phyloP scores from a whole-genome alignment of 2,113 vertebrate species.

The Tringa solitaria region DNA sequence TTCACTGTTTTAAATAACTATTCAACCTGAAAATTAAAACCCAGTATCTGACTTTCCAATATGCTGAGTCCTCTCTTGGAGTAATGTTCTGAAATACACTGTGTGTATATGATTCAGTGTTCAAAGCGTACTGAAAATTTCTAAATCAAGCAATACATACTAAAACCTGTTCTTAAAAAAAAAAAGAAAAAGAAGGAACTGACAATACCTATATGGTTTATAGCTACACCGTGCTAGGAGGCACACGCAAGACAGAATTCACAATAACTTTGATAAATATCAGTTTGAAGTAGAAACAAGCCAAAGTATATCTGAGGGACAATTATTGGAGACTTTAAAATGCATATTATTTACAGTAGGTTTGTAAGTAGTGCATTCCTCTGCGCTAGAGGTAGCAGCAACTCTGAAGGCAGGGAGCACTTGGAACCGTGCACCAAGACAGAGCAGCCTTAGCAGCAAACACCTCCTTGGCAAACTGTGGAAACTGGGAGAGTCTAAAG shows the following conservation, averaged over 20 bases:
- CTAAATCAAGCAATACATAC: slow-evolving; percentile 46
- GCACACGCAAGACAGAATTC: neutral
- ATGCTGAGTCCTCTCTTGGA: slow-evolving; percentile 41
- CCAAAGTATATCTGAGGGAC: slow-evolving; percentile 1
- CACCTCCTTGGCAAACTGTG: neutral
- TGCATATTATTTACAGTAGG: neutral
- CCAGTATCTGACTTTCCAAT: slow-evolving; percentile 65
- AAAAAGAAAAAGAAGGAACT: neutral
- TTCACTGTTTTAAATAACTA: slow-evolving; percentile 70
- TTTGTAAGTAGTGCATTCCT: neutral
- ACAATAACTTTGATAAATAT: slow-evolving; percentile 42
- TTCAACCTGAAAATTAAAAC: slow-evolving; percentile 73
- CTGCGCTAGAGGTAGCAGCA: neutral
- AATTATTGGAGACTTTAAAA: slow-evolving; percentile 27
- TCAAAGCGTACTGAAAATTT: slow-evolving; percentile 48
- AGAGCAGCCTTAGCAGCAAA: neutral
- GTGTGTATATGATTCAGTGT: neutral
- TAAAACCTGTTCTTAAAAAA: slow-evolving; percentile 2
- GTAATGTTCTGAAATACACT: slow-evolving; percentile 57
- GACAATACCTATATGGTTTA: slow-evolving; percentile 7
- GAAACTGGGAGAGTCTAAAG: neutral
- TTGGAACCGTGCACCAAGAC: neutral
- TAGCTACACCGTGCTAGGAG: neutral
- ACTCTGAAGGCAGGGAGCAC: neutral
- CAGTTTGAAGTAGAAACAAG: neutral